These are phyloP conservation scores for Gymnogyps californianus DNA, from an alignment of 2,113 vertebrate species.

Conservation along the genomic window DNA sequence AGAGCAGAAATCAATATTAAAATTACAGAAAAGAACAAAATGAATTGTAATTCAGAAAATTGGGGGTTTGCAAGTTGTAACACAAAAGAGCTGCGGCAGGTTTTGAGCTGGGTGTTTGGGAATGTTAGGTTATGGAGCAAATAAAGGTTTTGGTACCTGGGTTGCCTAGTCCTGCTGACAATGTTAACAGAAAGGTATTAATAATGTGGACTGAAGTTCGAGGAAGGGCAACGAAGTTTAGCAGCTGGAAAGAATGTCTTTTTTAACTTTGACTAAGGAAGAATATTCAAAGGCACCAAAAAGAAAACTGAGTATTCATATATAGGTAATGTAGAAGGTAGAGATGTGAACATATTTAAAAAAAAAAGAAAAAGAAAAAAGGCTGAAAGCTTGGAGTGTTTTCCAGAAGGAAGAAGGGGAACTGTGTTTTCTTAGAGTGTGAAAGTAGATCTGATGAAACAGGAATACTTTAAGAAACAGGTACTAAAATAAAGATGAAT, in stretches of 20 bases:
- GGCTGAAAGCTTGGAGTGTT: background rate
- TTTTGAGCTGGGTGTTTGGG: background rate
- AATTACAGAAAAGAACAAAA: background rate
- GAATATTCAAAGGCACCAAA: background rate
- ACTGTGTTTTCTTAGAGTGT: background rate
- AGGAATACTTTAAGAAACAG: background rate
- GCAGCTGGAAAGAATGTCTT: background rate
- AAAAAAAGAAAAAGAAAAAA: background rate
- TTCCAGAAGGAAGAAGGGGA: background rate
- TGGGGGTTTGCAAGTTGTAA: background rate
- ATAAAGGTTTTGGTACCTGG: background rate
- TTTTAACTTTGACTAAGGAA: background rate
- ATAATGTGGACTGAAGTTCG: background rate
- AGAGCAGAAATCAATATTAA: background rate
- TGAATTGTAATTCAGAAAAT: background rate
- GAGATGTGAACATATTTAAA: background rate
- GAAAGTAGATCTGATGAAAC: background rate
- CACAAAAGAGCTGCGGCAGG: background rate
- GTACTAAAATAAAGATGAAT: background rate
- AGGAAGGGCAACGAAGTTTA: background rate
- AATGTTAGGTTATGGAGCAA: background rate
- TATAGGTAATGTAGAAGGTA: background rate
- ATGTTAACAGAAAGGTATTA: background rate
- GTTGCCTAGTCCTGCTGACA: background rate
- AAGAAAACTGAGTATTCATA: background rate